Evolutionary conservation across 2,797 vertebrate genomes (phyloP).

Genomic region (Syngnathus acus): DNA sequence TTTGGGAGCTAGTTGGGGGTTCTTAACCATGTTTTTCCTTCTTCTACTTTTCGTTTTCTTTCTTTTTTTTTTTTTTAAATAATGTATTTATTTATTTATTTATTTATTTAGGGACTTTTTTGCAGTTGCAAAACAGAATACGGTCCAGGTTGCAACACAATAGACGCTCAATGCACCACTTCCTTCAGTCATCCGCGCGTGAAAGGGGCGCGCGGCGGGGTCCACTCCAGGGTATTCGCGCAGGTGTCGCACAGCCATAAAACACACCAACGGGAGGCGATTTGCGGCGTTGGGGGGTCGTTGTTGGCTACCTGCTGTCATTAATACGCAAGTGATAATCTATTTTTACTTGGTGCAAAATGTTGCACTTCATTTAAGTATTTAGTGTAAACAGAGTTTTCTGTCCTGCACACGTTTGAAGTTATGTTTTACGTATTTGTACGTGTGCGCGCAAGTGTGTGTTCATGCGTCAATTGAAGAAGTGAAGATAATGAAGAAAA

Average conservation of each 20-base stretch:
- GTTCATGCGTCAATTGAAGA: not conserved
- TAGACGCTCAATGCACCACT: conserved; percentile 66
- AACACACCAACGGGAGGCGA: conserved; percentile 18
- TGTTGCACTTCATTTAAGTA: not conserved
- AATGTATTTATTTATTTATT: not conserved
- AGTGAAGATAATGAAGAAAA: not conserved
- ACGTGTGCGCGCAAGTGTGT: not conserved
- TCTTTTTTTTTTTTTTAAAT: conserved; percentile 31
- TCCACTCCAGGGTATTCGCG: conserved; percentile 46
- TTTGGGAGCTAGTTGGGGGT: too few species aligned
- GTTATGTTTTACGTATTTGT: not conserved
- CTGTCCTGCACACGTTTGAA: not conserved
- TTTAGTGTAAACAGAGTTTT: not conserved
- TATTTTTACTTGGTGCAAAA: not conserved
- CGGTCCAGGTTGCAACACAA: conserved; percentile 70
- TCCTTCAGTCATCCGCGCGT: conserved; percentile 67
- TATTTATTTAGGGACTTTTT: conserved; percentile 72
- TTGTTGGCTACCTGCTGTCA: not conserved
- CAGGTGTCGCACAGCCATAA: conserved; percentile 67
- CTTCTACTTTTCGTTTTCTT: too few species aligned
- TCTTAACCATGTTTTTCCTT: too few species aligned
- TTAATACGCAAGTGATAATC: not conserved
- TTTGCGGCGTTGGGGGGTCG: not conserved
- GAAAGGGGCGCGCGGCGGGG: conserved; percentile 54
- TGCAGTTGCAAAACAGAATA: conserved; percentile 82